Conservation (phyloP, 2,797 vertebrate genomes). For the Etheostoma perlongum region DNA sequence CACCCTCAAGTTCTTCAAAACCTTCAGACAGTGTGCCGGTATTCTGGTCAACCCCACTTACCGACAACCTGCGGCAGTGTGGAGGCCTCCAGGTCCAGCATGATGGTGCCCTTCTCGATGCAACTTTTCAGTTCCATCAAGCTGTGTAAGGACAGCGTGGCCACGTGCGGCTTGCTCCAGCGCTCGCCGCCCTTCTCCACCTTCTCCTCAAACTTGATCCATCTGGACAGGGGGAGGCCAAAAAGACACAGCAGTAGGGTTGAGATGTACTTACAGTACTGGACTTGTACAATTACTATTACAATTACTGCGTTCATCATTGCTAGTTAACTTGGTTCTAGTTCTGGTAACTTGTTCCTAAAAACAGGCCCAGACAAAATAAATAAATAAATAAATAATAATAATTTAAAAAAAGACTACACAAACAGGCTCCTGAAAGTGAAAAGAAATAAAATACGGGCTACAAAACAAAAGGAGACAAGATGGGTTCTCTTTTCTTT, state of each 20-base stretch:
- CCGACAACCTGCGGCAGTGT: constrained; percentile 95
- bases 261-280: not conserved
- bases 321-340: not conserved
- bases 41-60: constrained; percentile 72
- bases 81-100: constrained; percentile 93
- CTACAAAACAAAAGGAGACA: constrained; percentile 45
- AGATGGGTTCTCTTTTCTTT: constrained; percentile 56
- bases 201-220: constrained; percentile 99
- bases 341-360: not conserved
- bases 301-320: not conserved
- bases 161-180: constrained; percentile 98
- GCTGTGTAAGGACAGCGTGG: constrained; percentile 89
- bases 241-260: not conserved
- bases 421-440: not conserved
- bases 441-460: constrained; percentile 35
- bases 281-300: no score
- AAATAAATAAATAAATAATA: not conserved
- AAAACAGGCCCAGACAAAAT: not conserved
- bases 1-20: not conserved
- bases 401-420: not conserved
- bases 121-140: constrained; percentile 94
- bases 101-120: constrained; percentile 94
- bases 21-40: rapidly evolving
- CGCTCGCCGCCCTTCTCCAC: constrained; percentile 96
- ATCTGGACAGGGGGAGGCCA: constrained; percentile 77